phyloP scores from a whole-genome alignment of 2,113 vertebrate genomes.

The Rissa tridactyla region DNA sequence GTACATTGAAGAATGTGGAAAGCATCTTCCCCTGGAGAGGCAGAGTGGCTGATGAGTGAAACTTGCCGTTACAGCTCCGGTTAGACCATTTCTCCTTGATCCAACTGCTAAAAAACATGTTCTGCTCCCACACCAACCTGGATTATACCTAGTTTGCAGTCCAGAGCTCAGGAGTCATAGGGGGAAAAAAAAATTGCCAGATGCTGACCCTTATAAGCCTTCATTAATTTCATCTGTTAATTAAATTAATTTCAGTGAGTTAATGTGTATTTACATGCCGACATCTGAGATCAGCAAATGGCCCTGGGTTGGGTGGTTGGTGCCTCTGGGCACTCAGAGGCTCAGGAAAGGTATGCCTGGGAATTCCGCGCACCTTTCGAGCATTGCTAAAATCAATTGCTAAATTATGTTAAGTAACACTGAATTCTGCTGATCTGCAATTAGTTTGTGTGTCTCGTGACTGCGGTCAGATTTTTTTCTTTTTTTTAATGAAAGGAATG shows the following conservation, averaged over 20 bases:
- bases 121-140: background rate
- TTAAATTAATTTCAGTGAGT: background rate
- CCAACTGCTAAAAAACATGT: fast-evolving
- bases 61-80: background rate
- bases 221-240: background rate
- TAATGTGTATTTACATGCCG: background rate
- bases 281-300: background rate
- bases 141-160: background rate
- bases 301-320: background rate
- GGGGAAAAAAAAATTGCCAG: background rate
- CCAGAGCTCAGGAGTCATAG: background rate
- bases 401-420: background rate
- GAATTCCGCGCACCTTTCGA: background rate
- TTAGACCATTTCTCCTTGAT: background rate
- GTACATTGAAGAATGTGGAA: background rate
- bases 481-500: background rate
- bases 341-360: background rate
- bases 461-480: background rate
- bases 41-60: background rate
- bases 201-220: background rate
- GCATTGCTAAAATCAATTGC: background rate
- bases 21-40: background rate
- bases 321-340: background rate
- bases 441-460: background rate
- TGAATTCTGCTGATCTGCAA: background rate